Base-by-base conservation (phyloP, 2,113 vertebrate genomes). In the Orientallactaga bullata region DNA sequence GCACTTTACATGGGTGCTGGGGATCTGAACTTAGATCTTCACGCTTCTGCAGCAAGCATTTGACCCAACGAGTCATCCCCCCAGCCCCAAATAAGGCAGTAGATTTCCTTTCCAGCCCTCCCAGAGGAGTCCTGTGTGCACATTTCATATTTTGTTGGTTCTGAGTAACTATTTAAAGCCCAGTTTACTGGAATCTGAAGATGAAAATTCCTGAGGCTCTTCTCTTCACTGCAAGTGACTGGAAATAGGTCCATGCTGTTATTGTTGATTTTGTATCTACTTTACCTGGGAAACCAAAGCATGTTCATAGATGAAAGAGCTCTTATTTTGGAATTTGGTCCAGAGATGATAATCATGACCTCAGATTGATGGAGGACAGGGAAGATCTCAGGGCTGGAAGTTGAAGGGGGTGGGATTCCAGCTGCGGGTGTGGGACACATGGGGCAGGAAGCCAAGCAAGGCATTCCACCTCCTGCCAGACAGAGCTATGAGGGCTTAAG, bases 401-500 rank as follows among this genome's bases (percentile, higher is more conserved):
- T 61, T 88, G 60, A 58, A 85, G 30, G 15, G 37, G 30, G 66
- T 4, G 11, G 39, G 81, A 84, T 42, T 39, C 81, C 91, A 90
- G 88, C 73, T 95, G 88, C 79, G 74, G 68, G 65, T 89, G 65
- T 95, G 94, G 93, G 93, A 90, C 73, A 24, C 37, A 55, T 35
- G 88, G 74, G 55, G 92, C 94, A 89, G 92, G 90, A 93, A n/a
- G 93, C 95, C 93, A 96, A 93, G n/a, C 68, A 26, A 96, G 90
- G 90, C 90, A n/a, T 87, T 82, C 66, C 1, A 26, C 88, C 94
- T 97, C 94, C 92, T 96, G 92, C 90, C 93, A 96, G 93, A 90
- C 93, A 82, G 92, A 85, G 91, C 93, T 85, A 85, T 71, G 88
- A 93, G 89, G 73, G 90, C 87, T 97, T 95, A 95, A 95, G 96